Evolutionary conservation across 2,113 vertebrate genomes (phyloP).

Genomic region (Psephotus haematonotus): DNA sequence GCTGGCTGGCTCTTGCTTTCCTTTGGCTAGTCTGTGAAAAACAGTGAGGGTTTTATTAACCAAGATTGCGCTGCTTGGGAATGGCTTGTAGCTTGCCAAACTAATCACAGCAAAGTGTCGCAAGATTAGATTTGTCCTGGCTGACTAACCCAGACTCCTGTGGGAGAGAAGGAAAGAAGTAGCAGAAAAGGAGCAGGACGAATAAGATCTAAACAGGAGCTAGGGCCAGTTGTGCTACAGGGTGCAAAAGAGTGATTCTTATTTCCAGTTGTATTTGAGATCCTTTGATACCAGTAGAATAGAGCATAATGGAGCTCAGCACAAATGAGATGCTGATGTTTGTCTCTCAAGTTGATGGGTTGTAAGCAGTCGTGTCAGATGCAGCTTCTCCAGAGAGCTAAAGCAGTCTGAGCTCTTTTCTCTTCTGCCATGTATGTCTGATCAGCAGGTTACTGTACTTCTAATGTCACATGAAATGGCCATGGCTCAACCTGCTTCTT

Average conservation of each 20-base stretch:
- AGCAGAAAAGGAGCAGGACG: not conserved
- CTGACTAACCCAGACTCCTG: not conserved
- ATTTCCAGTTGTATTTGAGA: not conserved
- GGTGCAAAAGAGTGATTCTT: not conserved
- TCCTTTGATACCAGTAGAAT: not conserved
- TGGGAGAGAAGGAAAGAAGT: slow-evolving; percentile 1
- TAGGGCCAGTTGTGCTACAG: not conserved
- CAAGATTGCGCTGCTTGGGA: not conserved
- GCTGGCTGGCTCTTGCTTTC: not conserved
- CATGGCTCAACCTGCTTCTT: not conserved
- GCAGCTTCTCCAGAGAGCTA: not conserved
- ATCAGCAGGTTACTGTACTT: not conserved
- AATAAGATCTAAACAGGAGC: not conserved
- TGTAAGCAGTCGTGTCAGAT: not conserved
- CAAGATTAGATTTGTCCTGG: slow-evolving; percentile 38
- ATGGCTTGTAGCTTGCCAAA: slow-evolving; percentile 1
- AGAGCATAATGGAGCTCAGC: not conserved
- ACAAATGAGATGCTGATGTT: not conserved
- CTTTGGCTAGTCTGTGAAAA: slow-evolving; percentile 1
- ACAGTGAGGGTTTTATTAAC: slow-evolving; percentile 51
- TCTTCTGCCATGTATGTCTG: not conserved
- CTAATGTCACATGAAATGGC: not conserved
- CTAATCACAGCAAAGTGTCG: slow-evolving; percentile 12
- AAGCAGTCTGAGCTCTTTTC: not conserved
- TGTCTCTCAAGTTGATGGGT: not conserved